Conservation (phyloP, 2,113 vertebrate genomes). For the Tamias sibiricus region DNA sequence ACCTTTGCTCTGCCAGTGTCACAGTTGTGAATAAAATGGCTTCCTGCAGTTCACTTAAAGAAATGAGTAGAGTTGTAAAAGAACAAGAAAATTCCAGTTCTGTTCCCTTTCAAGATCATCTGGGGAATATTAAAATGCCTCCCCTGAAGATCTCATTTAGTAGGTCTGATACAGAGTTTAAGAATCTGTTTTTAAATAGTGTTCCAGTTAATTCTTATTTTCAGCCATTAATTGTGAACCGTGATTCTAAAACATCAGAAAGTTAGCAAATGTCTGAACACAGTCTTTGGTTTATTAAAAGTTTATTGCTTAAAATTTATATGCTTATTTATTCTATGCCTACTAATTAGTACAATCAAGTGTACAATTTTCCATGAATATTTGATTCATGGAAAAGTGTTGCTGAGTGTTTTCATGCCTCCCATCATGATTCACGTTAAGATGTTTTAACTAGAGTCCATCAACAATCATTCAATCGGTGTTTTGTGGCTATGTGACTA, state of each 20-base stretch:
- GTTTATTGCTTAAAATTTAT: neutral
- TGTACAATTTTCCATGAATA: neutral
- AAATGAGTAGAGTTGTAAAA: neutral
- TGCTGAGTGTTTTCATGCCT: neutral
- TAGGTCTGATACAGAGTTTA: neutral
- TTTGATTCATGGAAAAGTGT: conserved; percentile 17
- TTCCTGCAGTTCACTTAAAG: neutral
- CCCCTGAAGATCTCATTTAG: neutral
- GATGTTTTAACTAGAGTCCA: neutral
- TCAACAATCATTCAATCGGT: conserved; percentile 13
- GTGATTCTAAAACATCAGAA: neutral
- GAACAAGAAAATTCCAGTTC: neutral
- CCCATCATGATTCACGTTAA: conserved; percentile 27
- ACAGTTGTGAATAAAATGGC: neutral
- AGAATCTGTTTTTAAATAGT: neutral
- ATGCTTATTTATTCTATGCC: neutral
- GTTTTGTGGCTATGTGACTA: neutral
- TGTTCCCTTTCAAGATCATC: neutral
- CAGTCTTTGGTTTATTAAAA: neutral
- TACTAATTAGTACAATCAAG: neutral
- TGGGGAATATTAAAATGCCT: neutral
- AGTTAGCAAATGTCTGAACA: neutral
- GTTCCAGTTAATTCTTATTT: neutral
- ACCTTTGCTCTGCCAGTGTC: neutral
- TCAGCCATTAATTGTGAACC: neutral